Evolutionary conservation across 2,888 invertebrate species (phyloP).

Genomic region (Meiosimyza decipiens): DNA sequence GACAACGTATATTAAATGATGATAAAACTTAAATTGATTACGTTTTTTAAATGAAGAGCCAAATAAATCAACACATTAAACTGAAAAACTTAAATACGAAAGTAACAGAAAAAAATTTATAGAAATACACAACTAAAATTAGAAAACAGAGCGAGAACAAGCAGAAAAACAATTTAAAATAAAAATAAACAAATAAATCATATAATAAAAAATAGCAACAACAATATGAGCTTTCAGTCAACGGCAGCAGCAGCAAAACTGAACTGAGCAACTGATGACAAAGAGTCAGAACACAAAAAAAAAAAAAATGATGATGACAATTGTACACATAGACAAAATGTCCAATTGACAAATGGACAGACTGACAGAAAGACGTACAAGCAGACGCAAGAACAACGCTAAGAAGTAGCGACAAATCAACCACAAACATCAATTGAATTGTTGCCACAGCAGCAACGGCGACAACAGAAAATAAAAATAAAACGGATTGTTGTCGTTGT

Average conservation of each 20-base stretch:
- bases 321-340: neutral
- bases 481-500: neutral
- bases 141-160: neutral
- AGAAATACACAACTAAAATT: conserved; percentile 3
- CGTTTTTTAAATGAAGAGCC: neutral
- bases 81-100: neutral
- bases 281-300: neutral
- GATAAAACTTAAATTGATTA: neutral
- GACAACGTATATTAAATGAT: neutral
- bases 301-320: neutral
- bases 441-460: neutral
- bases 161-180: no score
- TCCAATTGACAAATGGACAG: neutral
- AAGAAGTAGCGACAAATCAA: neutral
- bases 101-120: conserved; percentile 1
- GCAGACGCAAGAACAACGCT: no score
- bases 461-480: conserved; percentile 1
- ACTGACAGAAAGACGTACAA: neutral
- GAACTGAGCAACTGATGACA: neutral
- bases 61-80: no score
- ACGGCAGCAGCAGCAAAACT: neutral
- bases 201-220: neutral
- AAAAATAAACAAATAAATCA: neutral
- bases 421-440: neutral
- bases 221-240: neutral